Conservation (phyloP, 2,113 vertebrate genomes). For the Eolophus roseicapilla region DNA sequence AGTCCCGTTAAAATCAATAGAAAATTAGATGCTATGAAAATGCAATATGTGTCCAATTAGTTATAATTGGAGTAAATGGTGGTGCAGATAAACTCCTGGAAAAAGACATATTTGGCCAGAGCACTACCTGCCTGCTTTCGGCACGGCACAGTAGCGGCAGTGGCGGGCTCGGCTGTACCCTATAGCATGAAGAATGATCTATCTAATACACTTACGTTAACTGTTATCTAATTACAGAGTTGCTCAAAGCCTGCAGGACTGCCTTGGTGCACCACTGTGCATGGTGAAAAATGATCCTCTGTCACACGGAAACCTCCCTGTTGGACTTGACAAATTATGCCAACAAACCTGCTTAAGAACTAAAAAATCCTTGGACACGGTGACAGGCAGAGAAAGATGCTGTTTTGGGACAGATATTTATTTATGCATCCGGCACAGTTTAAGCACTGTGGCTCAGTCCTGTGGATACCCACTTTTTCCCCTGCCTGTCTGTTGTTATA, state of each 20-base stretch:
- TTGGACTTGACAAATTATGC: constrained; percentile 54
- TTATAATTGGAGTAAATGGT: constrained; percentile 72
- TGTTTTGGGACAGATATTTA: neutral
- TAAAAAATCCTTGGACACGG: constrained; percentile 55
- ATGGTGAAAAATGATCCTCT: constrained; percentile 16
- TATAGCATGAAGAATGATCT: constrained; percentile 10
- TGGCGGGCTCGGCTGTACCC: neutral
- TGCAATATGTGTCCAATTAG: constrained; percentile 72
- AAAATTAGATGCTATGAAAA: constrained; percentile 75
- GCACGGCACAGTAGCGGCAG: neutral
- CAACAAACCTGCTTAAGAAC: constrained; percentile 61
- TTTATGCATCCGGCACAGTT: neutral
- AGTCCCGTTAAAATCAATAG: constrained; percentile 70
- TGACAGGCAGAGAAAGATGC: constrained; percentile 52
- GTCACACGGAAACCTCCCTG: constrained; percentile 33
- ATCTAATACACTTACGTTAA: constrained; percentile 1
- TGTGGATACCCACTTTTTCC: neutral
- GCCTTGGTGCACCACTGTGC: neutral
- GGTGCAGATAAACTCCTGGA: constrained; percentile 49
- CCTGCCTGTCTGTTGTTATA: neutral
- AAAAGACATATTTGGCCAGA: neutral
- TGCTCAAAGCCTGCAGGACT: neutral
- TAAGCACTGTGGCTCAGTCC: neutral
- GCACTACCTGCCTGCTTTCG: neutral
- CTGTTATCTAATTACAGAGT: constrained; percentile 46